Conservation (phyloP, 2,888 invertebrate genomes). For the Hydraecia micacea region DNA sequence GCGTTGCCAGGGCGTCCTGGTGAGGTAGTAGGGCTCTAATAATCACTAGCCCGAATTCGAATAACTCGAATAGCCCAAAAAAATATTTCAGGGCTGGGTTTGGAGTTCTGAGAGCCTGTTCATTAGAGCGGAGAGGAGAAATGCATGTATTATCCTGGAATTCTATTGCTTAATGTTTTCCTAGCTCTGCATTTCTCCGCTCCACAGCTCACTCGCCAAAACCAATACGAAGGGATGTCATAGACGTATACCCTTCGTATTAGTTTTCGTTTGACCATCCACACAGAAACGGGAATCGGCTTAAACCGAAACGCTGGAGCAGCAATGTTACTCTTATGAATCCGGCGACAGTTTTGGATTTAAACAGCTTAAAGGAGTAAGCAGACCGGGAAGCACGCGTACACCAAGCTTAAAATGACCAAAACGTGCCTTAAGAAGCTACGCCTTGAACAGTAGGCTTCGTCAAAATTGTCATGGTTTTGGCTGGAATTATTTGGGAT, state of each 20-base stretch:
- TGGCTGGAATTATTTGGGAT: not conserved
- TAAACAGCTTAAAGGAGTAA: not conserved
- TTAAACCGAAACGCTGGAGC: not conserved
- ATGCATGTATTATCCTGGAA: not conserved
- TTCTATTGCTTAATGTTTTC: not conserved
- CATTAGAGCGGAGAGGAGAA: slow-evolving; percentile 7
- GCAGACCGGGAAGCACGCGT: not conserved
- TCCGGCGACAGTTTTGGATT: not conserved
- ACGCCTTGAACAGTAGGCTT: not conserved
- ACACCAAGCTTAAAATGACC: not conserved
- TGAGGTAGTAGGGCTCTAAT: not conserved
- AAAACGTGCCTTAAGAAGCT: not conserved
- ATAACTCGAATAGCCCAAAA: not conserved
- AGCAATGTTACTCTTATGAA: not conserved
- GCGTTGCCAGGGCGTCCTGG: not conserved
- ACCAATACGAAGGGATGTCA: not conserved
- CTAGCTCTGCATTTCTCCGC: not conserved
- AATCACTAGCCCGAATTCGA: not conserved
- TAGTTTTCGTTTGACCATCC: not conserved
- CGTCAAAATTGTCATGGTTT: not conserved
- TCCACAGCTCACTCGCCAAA: not conserved
- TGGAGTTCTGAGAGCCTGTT: not conserved
- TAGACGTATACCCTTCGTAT: not conserved
- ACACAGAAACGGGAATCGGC: not conserved
- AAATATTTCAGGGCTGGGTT: not conserved